phyloP scores from a whole-genome alignment of 1,140 invertebrate genomes.

The Diorhabda sublineata region DNA sequence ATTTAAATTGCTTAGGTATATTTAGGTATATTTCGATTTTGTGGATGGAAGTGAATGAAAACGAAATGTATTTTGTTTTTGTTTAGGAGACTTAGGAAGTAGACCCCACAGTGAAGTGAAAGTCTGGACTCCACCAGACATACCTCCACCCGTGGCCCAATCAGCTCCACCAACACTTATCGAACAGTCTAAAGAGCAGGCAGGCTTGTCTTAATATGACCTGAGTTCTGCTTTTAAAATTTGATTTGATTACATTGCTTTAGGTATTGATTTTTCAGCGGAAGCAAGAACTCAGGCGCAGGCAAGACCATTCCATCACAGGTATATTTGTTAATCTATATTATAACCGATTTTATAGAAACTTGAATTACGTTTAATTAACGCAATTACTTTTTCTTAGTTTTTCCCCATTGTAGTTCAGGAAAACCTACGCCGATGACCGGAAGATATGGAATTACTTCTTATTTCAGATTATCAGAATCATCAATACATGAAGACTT shows the following conservation, averaged over 20 bases:
- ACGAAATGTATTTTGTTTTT: conserved; percentile 5
- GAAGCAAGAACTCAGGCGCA: conserved; percentile 41
- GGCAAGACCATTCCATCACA: conserved; percentile 40
- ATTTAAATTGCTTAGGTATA: not conserved
- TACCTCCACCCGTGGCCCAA: conserved; percentile 59
- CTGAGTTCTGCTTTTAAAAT: conserved; percentile 45
- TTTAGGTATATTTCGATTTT: not conserved
- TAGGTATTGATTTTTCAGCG: conserved; percentile 46
- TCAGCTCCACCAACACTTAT: conserved; percentile 62
- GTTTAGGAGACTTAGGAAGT: conserved; percentile 46
- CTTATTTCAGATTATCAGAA: not conserved
- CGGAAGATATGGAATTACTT: not conserved
- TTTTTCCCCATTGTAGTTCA: too few species aligned
- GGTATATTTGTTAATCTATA: conserved; percentile 30
- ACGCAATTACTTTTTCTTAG: too few species aligned
- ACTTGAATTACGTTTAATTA: too few species aligned
- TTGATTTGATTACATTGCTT: conserved; percentile 48
- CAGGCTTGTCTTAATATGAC: conserved; percentile 42
- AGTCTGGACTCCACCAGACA: conserved; percentile 60
- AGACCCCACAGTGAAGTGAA: conserved; percentile 68
- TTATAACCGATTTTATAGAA: too few species aligned
- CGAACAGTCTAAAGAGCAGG: conserved; percentile 48
- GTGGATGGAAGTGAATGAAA: not conserved
- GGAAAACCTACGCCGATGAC: too few species aligned
- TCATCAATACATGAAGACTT: conserved; percentile 7